Base-by-base conservation (phyloP, 2,797 vertebrate genomes). In the Lepus townsendii region DNA sequence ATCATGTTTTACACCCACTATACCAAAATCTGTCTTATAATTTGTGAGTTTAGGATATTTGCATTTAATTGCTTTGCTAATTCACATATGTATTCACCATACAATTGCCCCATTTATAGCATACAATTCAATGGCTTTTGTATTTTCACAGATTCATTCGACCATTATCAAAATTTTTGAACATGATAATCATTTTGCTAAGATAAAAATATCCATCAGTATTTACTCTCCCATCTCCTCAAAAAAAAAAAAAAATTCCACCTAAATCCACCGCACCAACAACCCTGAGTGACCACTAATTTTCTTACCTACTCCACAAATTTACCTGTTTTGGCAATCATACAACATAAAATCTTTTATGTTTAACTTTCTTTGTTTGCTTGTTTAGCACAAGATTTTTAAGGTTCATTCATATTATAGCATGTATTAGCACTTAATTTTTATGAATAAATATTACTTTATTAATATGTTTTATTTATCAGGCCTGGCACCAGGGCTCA, bases 361-460 rank as follows among this genome's bases (percentile, higher is more conserved):
- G 68, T 90, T n/a, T 75, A 84, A 47, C 4, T 50, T 77, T 78
- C 60, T 92, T 85, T 22, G 94, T 50, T 77, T 78, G 60, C 90
- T 85, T 22, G 94, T 2, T 86, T 19, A 79, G 65, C 35, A 38
- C 84, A 84, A 93, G 16, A 65, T 84, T 91, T 96, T 79, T 57
- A 94, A 94, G 90, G 47, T 63, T 84, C 73, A 84, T 91, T 57
- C 10, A 57, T 73, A 32, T 75, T 82, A 22, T 26, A 76, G 7
- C 19, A 83, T 76, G 65, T 54, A 68, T 38, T 42, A 77, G 62
- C 42, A 86, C 35, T 35, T 93, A 14, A 63, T 83, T 68, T 94
- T 90, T 65, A 91, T 82, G 38, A 88, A 63, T 26, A 72, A 63
- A 52, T 92, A 91, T 88, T 35, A 77, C 77, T 93, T 97, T 90